Conservation (phyloP, 2,113 vertebrate species). For the Nanorana parkeri region DNA sequence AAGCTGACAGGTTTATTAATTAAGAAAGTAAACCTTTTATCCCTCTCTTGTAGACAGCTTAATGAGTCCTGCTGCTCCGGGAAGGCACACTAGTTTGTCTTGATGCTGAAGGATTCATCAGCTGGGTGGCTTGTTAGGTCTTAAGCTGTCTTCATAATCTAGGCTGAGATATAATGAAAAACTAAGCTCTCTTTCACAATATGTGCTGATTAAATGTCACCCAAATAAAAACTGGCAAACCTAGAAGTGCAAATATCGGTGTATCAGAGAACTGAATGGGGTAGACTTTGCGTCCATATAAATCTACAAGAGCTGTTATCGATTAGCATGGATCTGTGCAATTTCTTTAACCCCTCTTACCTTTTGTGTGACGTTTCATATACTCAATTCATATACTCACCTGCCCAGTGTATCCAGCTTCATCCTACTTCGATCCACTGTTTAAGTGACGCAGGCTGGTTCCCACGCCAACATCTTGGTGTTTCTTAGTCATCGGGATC, state of each 20-base stretch:
- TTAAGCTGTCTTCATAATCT: slow-evolving; percentile 51
- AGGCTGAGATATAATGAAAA: slow-evolving; percentile 53
- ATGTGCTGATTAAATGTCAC: slow-evolving; percentile 58
- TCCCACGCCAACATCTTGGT: no score
- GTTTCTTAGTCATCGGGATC: no score
- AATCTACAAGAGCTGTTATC: no score
- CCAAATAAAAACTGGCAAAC: slow-evolving; percentile 47
- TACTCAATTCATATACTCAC: no score
- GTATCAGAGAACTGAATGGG: background rate
- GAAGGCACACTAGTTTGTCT: slow-evolving; percentile 21
- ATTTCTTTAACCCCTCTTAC: no score
- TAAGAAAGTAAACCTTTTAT: slow-evolving; percentile 51
- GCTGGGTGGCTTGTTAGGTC: slow-evolving; percentile 22
- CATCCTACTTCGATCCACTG: no score
- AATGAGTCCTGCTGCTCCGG: slow-evolving; percentile 37
- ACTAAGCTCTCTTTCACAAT: slow-evolving; percentile 47
- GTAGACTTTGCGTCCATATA: background rate
- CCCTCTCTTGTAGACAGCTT: slow-evolving; percentile 11
- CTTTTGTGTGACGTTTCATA: no score
- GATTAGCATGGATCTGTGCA: no score
- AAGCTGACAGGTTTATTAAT: slow-evolving; percentile 48
- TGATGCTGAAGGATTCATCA: slow-evolving; percentile 37
- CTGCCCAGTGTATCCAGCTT: no score
- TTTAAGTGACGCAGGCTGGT: no score
- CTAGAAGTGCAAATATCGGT: background rate